phyloP scores from a whole-genome alignment of 2,888 invertebrate species.

The Laspeyria flexula region DNA sequence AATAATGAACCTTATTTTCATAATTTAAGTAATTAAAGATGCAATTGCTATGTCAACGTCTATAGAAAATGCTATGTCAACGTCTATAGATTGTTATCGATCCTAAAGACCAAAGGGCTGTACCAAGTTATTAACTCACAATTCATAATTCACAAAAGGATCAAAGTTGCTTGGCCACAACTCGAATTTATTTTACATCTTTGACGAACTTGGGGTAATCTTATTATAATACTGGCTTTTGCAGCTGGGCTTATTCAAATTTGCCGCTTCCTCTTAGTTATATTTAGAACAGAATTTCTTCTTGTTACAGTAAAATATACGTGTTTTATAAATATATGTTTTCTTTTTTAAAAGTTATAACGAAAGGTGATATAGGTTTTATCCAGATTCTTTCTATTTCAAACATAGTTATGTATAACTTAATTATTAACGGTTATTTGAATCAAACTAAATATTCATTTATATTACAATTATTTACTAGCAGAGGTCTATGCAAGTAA shows the following conservation, averaged over 20 bases:
- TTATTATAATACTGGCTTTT: constrained; percentile 30
- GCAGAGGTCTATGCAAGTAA: too few species aligned
- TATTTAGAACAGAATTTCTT: background rate
- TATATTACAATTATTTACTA: too few species aligned
- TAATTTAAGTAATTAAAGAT: too few species aligned
- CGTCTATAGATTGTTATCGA: constrained; percentile 9
- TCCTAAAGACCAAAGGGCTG: constrained; percentile 11
- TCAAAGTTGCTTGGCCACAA: constrained; percentile 30
- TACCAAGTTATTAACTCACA: constrained; percentile 18
- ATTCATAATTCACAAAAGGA: constrained; percentile 34
- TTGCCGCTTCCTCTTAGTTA: constrained; percentile 4
- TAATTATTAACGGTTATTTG: too few species aligned
- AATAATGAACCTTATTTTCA: too few species aligned
- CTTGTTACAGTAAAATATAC: background rate
- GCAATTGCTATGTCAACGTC: background rate
- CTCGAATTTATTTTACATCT: constrained; percentile 38
- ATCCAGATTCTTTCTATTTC: too few species aligned
- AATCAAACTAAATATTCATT: too few species aligned
- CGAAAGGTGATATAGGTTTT: too few species aligned
- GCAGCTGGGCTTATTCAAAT: constrained; percentile 17
- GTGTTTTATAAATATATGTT: too few species aligned
- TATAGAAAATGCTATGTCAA: background rate
- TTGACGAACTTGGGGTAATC: constrained; percentile 35
- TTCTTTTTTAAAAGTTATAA: too few species aligned
- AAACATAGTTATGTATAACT: too few species aligned